phyloP scores from a whole-genome alignment of 2,113 vertebrate genomes.

The Enhydra lutris region DNA sequence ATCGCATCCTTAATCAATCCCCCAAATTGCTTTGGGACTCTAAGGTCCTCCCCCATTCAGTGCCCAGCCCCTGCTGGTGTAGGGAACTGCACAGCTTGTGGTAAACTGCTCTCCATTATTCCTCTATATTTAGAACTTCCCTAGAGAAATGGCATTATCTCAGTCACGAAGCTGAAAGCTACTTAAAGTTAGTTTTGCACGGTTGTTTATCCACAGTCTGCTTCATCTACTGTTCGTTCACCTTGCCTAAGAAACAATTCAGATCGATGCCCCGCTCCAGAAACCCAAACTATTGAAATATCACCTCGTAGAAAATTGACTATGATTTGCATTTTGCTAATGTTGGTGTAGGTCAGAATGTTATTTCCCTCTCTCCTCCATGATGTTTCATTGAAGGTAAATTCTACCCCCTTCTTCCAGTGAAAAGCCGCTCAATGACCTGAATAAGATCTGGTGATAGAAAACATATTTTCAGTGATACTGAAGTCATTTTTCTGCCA shows the following conservation, averaged over 20 bases:
- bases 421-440: conserved; percentile 62
- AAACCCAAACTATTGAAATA: not conserved
- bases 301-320: conserved; percentile 55
- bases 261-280: conserved; percentile 25
- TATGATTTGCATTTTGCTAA: conserved; percentile 74
- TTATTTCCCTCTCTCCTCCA: conserved; percentile 1
- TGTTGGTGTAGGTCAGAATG: conserved; percentile 68
- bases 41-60: not conserved
- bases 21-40: not conserved
- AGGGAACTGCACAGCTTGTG: conserved; percentile 31
- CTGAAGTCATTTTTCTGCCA: conserved; percentile 72
- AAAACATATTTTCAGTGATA: conserved; percentile 65
- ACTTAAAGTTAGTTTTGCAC: conserved; percentile 57
- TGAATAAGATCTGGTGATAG: conserved; percentile 63
- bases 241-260: not conserved
- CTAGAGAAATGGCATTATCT: conserved; percentile 56
- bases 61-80: not conserved
- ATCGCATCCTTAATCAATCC: not conserved
- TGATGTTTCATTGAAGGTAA: conserved; percentile 34
- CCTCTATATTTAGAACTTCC: conserved; percentile 56
- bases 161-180: conserved; percentile 14
- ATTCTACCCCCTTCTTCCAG: conserved; percentile 25
- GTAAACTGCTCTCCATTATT: conserved; percentile 22
- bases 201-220: conserved; percentile 47
- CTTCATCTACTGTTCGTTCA: conserved; percentile 18